Percentiles rank a stretch among this genome's conserved stretches.
Evolutionary conservation across 2,888 invertebrate species (phyloP).

Genomic region (Aphodius sticticus): DNA sequence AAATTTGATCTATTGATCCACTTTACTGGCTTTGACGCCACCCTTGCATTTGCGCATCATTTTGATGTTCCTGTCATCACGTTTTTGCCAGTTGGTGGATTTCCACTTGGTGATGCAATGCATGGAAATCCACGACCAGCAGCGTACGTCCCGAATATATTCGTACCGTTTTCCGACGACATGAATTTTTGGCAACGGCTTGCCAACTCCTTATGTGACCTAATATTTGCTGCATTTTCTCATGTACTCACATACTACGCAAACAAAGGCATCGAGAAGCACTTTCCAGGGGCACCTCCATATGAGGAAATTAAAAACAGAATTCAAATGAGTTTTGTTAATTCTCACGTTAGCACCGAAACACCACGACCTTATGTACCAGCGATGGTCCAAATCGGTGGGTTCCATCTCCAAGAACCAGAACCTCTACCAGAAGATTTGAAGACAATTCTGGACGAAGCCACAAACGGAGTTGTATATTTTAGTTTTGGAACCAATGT

Average conservation of each 20-base stretch:
- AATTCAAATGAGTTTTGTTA: conserved; percentile 48
- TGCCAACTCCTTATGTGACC: conserved; percentile 45
- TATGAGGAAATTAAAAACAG: conserved; percentile 45
- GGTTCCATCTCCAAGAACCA: conserved; percentile 48
- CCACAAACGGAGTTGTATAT: conserved; percentile 47
- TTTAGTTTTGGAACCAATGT: conserved; percentile 50
- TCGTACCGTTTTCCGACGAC: conserved; percentile 46
- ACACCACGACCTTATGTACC: conserved; percentile 50
- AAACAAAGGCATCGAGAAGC: conserved; percentile 36
- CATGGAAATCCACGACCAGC: conserved; percentile 52
- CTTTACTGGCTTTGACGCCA: conserved; percentile 28
- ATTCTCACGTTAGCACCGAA: conserved; percentile 50
- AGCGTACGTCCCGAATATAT: conserved; percentile 52
- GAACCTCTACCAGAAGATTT: conserved; percentile 40
- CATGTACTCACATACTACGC: conserved; percentile 35
- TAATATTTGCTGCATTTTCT: neutral
- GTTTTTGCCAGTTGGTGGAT: conserved; percentile 49
- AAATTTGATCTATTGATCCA: conserved; percentile 33
- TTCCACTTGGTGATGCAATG: conserved; percentile 45
- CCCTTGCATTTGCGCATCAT: conserved; percentile 44
- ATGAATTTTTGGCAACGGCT: conserved; percentile 54
- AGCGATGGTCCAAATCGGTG: conserved; percentile 51
- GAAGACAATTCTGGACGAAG: conserved; percentile 44
- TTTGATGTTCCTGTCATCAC: conserved; percentile 53
- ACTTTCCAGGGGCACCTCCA: conserved; percentile 48